Percentiles rank a stretch among this genome's conserved stretches.
phyloP scores from a whole-genome alignment of 2,797 vertebrate species.

The Crenuchus spilurus region DNA sequence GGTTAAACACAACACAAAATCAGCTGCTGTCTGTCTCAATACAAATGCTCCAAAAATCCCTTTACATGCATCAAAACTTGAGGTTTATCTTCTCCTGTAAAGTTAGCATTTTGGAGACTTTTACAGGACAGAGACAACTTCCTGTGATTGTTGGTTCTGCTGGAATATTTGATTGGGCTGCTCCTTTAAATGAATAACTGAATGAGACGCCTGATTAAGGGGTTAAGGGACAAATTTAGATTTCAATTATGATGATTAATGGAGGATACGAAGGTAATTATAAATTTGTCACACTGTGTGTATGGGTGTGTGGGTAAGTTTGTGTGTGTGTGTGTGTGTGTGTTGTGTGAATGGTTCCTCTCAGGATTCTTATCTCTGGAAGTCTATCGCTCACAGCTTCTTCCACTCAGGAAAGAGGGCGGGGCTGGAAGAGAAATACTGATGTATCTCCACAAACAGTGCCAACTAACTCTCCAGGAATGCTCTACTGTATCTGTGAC shows the following conservation, averaged over 20 bases:
- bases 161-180: too few relatives aligned
- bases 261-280: background rate
- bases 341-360: conserved; percentile 14
- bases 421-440: conserved; percentile 20
- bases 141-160: too few relatives aligned
- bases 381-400: conserved; percentile 31
- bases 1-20: too few relatives aligned
- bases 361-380: conserved; percentile 42
- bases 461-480: conserved; percentile 56
- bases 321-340: background rate
- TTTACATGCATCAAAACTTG: too few relatives aligned
- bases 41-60: too few relatives aligned
- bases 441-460: conserved; percentile 52
- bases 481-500: conserved; percentile 40
- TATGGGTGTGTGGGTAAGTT: background rate
- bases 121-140: too few relatives aligned
- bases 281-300: conserved; percentile 18
- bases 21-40: background rate
- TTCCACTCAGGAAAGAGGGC: conserved; percentile 39
- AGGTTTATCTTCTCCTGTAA: too few relatives aligned
- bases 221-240: conserved; percentile 17
- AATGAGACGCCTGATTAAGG: background rate
- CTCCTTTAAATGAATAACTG: background rate
- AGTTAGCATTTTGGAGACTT: too few relatives aligned
- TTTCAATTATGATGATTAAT: conserved; percentile 35